Evolutionary conservation across 2,888 invertebrate species (phyloP).

Genomic region (Lepidocyrtoides sp.): DNA sequence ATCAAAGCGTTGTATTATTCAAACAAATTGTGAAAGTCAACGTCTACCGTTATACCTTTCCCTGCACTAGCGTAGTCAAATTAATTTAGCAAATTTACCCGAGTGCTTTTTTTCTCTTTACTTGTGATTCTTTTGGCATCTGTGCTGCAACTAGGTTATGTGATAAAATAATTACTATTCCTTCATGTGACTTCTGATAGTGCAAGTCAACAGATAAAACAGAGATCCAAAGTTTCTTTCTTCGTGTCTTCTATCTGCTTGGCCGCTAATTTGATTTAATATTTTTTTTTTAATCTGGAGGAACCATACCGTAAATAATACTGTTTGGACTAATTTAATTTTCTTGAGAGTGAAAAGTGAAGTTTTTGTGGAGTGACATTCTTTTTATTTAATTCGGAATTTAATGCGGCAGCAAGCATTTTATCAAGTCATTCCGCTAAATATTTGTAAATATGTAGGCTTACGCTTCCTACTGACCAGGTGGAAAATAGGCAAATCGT

Average conservation of each 20-base stretch:
- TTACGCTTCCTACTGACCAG: too few relatives aligned
- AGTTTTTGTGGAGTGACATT: not conserved
- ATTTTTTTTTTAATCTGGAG: not conserved
- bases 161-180: not conserved
- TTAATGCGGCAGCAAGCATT: not conserved
- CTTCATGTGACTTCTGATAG: not conserved
- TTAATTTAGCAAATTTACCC: slow-evolving; percentile 12
- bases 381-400: not conserved
- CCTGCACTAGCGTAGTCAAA: not conserved
- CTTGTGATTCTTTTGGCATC: not conserved
- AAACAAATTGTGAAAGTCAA: slow-evolving; percentile 17
- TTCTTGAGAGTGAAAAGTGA: not conserved
- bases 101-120: not conserved
- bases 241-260: not conserved
- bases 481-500: not conserved
- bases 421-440: too few relatives aligned
- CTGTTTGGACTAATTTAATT: not conserved
- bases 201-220: not conserved
- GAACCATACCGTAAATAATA: not conserved
- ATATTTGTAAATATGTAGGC: too few relatives aligned
- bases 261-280: not conserved
- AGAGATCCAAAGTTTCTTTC: not conserved
- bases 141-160: not conserved
- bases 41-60: not conserved
- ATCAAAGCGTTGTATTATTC: not conserved